Conservation (phyloP, 2,113 vertebrate species). For the Poeciliopsis retropinna region DNA sequence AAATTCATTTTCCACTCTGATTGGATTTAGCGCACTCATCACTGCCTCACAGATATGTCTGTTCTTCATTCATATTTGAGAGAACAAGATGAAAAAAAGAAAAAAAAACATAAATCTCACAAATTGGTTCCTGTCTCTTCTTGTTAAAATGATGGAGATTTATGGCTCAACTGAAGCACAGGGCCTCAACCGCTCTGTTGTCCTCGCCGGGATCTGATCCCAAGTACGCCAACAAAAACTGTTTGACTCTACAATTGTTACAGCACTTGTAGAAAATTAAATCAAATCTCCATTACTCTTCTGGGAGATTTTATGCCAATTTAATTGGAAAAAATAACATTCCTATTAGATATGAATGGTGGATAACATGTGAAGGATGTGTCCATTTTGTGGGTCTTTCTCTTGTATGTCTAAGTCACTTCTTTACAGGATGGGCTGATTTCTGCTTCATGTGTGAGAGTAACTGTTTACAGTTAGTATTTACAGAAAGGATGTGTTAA, state of each 20-base stretch:
- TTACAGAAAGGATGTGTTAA: slow-evolving; percentile 2
- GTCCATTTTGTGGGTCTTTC: slow-evolving; percentile 5
- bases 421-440: background rate
- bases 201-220: slow-evolving; percentile 39
- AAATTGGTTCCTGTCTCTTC: slow-evolving; percentile 77
- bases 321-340: slow-evolving; percentile 66
- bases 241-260: slow-evolving; percentile 27
- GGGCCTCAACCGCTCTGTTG: slow-evolving; percentile 36
- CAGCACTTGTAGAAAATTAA: slow-evolving; percentile 55
- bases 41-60: slow-evolving; percentile 68
- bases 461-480: background rate
- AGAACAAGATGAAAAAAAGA: slow-evolving; percentile 11
- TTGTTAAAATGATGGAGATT: slow-evolving; percentile 77
- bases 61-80: slow-evolving; percentile 79
- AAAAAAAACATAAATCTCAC: slow-evolving; percentile 73
- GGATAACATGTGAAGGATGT: background rate
- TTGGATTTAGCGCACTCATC: slow-evolving; percentile 76
- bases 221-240: slow-evolving; percentile 44
- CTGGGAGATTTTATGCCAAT: slow-evolving; percentile 50
- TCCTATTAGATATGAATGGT: slow-evolving; percentile 45
- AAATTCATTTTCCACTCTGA: slow-evolving; percentile 82
- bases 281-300: slow-evolving; percentile 57
- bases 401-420: background rate
- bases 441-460: background rate
- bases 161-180: slow-evolving; percentile 58